Evolutionary conservation across 1,140 invertebrate genomes (phyloP), one percentile per base, ranked within the genome.

Genomic region (Zeugodacus cucurbitae): DNA sequence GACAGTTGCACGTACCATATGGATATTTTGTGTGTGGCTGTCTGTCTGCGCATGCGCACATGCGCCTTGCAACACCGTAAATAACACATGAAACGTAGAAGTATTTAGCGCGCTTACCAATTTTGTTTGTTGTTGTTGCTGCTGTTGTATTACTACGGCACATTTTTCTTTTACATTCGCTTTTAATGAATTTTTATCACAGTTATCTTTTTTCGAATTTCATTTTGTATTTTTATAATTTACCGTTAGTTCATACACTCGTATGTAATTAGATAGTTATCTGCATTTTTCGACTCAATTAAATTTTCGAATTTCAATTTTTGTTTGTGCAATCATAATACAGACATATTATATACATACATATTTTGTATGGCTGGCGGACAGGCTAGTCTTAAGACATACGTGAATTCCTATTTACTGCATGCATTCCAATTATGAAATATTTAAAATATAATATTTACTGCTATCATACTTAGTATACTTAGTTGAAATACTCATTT

Each of bases 201-300:
- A 20, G 41, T 22, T 74, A 37, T 74, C 32, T 74, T 37, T 20
- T 41, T 37, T 14, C 34, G 17, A 44, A 11, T 48, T 82, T 82
- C n/a, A n/a, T n/a, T 44, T 48, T 1, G 4, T 54, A 29, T 29
- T 78, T 78, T 34, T 70, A 7, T 44, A 3, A 34, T 67, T 29
- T 26, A 14, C 29, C 29, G 22, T 78, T 78, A 4, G 17, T n/a
- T 41, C 44, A 41, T 44, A n/a, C 2, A 6, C 17, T 78, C 10
- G 37, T 74, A n/a, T 34, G 37, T 41, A 41, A 4, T 37, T 74
- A 8, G 6, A 26, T 62, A 62, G 22, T n/a, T 62, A 62, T 74
- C 67, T 44, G 74, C 74, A 82, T 82, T 82, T 82, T 82, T 82
- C n/a, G 74, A 82, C 74, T 82, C 74, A 82, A 82, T 82, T 82